Percentiles rank a stretch among this genome's conserved stretches.
These are phyloP conservation scores for Stenotaenia linearis DNA, from an alignment of 2,888 invertebrate genomes.

Conservation along the genomic window DNA sequence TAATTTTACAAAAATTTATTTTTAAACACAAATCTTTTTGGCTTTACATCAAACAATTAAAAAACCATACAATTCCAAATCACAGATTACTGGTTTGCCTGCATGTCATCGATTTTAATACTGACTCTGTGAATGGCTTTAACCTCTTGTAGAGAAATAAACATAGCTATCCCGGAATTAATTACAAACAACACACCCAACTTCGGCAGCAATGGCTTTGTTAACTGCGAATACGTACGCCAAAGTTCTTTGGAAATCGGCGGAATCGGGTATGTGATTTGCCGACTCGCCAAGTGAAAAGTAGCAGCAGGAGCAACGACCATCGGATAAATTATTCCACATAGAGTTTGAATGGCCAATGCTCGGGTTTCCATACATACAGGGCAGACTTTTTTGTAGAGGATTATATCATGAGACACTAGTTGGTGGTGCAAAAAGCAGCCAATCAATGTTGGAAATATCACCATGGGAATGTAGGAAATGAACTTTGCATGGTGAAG, in stretches of 20 bases:
- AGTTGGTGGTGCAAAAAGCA: slow-evolving; percentile 51
- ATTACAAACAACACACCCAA: background rate
- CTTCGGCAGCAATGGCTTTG: background rate
- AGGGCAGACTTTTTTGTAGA: slow-evolving; percentile 30
- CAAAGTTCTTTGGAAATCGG: background rate
- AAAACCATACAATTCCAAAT: too few species aligned
- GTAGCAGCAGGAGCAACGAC: slow-evolving; percentile 27
- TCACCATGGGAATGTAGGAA: slow-evolving; percentile 58
- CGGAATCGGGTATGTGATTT: slow-evolving; percentile 33
- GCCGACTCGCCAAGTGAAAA: slow-evolving; percentile 28
- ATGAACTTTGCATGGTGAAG: slow-evolving; percentile 56
- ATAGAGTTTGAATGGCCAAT: background rate
- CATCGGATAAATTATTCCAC: slow-evolving; percentile 33
- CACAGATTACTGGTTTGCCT: too few species aligned
- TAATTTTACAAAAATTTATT: too few species aligned
- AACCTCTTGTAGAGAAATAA: background rate
- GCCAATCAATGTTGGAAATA: slow-evolving; percentile 57
- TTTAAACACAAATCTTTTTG: too few species aligned
- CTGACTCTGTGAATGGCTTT: background rate
- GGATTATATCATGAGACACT: slow-evolving; percentile 29
- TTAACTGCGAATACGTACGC: background rate
- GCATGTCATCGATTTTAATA: background rate
- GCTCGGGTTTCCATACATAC: slow-evolving; percentile 32
- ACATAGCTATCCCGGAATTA: background rate
- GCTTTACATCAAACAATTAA: too few species aligned